Evolutionary conservation across 1,140 invertebrate species (phyloP).

Genomic region (Orussus abietinus): DNA sequence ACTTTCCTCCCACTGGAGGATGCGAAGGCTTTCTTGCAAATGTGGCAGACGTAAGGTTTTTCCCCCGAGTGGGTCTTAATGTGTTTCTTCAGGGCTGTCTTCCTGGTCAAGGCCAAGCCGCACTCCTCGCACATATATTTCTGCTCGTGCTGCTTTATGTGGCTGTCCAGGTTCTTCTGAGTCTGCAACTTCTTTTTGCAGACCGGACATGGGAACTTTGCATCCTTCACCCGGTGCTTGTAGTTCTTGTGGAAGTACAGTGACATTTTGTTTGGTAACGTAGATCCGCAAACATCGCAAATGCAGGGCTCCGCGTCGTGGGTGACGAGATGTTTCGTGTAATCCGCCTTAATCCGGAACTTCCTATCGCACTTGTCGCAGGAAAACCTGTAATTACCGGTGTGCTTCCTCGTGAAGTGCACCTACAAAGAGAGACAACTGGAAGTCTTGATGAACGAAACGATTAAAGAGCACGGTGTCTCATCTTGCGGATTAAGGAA

Average conservation of each 20-base stretch:
- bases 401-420: constrained; percentile 48
- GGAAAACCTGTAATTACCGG: constrained; percentile 54
- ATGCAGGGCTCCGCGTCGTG: too few relatives aligned
- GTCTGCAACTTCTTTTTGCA: constrained; percentile 48
- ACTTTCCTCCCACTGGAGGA: constrained; percentile 19
- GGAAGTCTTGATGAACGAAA: too few relatives aligned
- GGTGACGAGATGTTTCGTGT: too few relatives aligned
- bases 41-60: constrained; percentile 46
- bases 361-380: constrained; percentile 52
- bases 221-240: constrained; percentile 28
- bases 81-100: constrained; percentile 34
- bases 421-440: constrained; percentile 27
- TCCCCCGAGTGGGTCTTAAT: constrained; percentile 45
- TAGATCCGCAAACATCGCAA: constrained; percentile 13
- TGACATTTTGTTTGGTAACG: constrained; percentile 11
- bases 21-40: constrained; percentile 48
- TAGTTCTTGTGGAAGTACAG: constrained; percentile 15
- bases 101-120: constrained; percentile 59
- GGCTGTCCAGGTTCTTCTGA: constrained; percentile 48
- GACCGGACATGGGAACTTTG: constrained; percentile 40
- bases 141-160: constrained; percentile 49
- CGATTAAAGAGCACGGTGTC: too few relatives aligned
- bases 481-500: too few relatives aligned
- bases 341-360: constrained; percentile 44
- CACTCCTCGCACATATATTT: constrained; percentile 73